Evolutionary conservation across 1,140 invertebrate genomes (phyloP), one percentile per base, ranked within the genome.

Genomic region (Drosophila subpulchrella): DNA sequence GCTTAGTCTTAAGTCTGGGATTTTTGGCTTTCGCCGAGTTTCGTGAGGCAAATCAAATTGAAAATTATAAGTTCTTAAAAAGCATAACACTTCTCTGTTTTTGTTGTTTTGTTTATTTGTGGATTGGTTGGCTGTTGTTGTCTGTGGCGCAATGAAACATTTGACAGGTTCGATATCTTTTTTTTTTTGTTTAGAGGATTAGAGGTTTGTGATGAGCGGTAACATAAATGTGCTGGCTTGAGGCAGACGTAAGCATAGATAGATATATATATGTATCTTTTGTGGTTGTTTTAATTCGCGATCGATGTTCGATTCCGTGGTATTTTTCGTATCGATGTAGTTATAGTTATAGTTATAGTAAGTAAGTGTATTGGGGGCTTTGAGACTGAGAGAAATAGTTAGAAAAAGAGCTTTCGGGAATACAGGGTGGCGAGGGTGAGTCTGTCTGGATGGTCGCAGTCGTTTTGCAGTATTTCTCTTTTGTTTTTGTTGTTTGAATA

Each of bases 161-260:
- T 48, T 48, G 13, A 24, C 47, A 12, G 27, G n/a, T 51, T 34
- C 27, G 20, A 7, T 56, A 32, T 38, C 30, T 30, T 27, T 17
- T 54, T 15, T n/a, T 20, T 10, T 51, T 61, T 32, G 12, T 30
- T 32, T 60, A 54, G 44, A 50, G 54, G 55, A 8, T 61, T 56
- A 32, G 42, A 42, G 38, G 65, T 66, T 76, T 50, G 70, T 81
- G 67, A 84, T 84, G 81, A 84, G 61, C 59, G 47, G 54, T 77
- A 73, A 85, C 71, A 75, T 75, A 77, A 84, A 84, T 85, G 81
- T 84, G 81, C 81, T 84, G 61, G 66, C 51, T 75, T 56, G 81
- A 73, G 65, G 60, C 71, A 58, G 58, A 76, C 58, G 70, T 84
- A 81, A 58, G 65, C 54, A 73, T 77, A 77, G 70, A 73, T 85